Percentiles rank a stretch among this genome's conserved stretches.
Evolutionary conservation across 2,888 invertebrate species (phyloP).

Genomic region (Amiota mariae): DNA sequence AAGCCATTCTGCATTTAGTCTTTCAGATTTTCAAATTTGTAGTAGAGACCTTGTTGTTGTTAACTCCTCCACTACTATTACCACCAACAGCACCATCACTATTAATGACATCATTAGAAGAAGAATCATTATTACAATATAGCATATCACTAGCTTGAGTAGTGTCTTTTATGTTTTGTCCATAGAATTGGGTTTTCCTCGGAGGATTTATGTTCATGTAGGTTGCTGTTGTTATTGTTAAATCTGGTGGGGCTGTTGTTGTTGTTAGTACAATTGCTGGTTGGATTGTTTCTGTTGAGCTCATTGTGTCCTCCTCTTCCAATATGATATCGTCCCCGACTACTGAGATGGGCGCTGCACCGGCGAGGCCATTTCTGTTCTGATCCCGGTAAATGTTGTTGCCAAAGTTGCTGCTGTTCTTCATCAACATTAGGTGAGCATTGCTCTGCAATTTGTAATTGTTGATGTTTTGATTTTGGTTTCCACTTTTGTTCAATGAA

Average conservation of each 20-base stretch:
- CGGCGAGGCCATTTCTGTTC: slow-evolving; percentile 45
- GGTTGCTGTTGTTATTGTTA: slow-evolving; percentile 40
- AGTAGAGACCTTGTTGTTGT: slow-evolving; percentile 54
- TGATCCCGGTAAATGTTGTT: slow-evolving; percentile 47
- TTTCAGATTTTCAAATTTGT: slow-evolving; percentile 66
- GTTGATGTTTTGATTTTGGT: slow-evolving; percentile 29
- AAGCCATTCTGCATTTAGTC: slow-evolving; percentile 67
- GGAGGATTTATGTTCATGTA: slow-evolving; percentile 64
- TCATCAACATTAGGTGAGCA: slow-evolving; percentile 53
- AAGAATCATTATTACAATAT: neutral
- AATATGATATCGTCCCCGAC: slow-evolving; percentile 71
- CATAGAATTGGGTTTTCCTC: slow-evolving; percentile 67
- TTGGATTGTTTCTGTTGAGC: slow-evolving; percentile 35
- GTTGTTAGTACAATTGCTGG: slow-evolving; percentile 29
- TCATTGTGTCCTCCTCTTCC: slow-evolving; percentile 68
- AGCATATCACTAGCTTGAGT: slow-evolving; percentile 59
- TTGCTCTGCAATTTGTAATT: slow-evolving; percentile 4
- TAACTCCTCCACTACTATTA: neutral
- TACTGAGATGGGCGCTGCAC: slow-evolving; percentile 60
- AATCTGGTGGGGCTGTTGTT: slow-evolving; percentile 20
- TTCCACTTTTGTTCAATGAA: slow-evolving; percentile 39
- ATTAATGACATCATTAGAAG: neutral
- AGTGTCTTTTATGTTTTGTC: slow-evolving; percentile 62
- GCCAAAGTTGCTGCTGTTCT: slow-evolving; percentile 50
- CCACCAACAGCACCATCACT: slow-evolving; percentile 24